phyloP scores from a whole-genome alignment of 2,888 invertebrate species.

The Hermodice carunculata region DNA sequence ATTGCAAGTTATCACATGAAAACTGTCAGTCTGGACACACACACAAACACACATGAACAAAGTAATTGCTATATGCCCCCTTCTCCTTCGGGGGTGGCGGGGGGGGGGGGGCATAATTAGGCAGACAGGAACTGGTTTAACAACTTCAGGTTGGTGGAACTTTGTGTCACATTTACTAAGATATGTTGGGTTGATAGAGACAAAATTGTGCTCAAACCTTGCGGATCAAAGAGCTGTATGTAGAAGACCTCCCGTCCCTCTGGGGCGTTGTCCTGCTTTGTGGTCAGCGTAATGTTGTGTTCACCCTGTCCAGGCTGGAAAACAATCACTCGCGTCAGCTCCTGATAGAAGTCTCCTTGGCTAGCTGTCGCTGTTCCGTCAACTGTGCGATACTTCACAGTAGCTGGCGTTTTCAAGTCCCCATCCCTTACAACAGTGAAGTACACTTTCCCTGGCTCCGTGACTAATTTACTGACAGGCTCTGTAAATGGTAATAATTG shows the following conservation, averaged over 20 bases:
- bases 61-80: no score
- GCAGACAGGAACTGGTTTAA: no score
- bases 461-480: slow-evolving; percentile 32
- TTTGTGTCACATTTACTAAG: no score
- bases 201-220: no score
- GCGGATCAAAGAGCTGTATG: slow-evolving; percentile 60
- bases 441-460: slow-evolving; percentile 49
- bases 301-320: slow-evolving; percentile 55
- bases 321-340: slow-evolving; percentile 42
- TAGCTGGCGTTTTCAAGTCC: slow-evolving; percentile 36
- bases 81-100: no score
- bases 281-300: slow-evolving; percentile 46
- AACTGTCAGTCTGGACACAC: no score
- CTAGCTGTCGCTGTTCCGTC: slow-evolving; percentile 55
- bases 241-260: slow-evolving; percentile 63
- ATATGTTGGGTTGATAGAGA: no score
- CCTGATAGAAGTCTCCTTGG: slow-evolving; percentile 49
- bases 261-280: slow-evolving; percentile 56
- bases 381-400: slow-evolving; percentile 55
- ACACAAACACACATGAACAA: no score
- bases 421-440: slow-evolving; percentile 57
- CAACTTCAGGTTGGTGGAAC: no score
- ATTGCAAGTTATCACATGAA: no score
- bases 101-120: no score
- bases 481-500: slow-evolving; percentile 36